Base-by-base conservation (phyloP, 2,888 invertebrate genomes). In the Aethes cnicana region DNA sequence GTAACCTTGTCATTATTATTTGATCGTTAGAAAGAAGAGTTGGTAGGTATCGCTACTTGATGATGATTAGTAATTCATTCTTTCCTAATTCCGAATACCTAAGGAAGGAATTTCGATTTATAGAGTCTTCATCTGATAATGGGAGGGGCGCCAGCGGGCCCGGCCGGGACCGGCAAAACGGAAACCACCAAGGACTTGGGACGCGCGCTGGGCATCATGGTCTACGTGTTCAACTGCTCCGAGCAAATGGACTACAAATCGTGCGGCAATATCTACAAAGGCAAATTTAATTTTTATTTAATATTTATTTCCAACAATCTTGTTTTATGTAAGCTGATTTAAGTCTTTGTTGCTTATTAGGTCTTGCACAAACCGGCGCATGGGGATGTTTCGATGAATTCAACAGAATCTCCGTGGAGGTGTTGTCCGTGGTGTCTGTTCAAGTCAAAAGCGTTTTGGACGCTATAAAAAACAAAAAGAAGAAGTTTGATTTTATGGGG, bases 321-420 rank as follows among this genome's bases (percentile, higher is more conserved):
- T n/a, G n/a, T n/a, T n/a, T n/a, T n/a, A n/a, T n/a, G n/a, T n/a
- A n/a, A n/a, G n/a, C n/a, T n/a, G n/a, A n/a, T n/a, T n/a, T n/a
- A n/a, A n/a, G n/a, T n/a, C n/a, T n/a, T n/a, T 20, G 5, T 9
- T 21, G 23, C 36, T 12, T 26, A 23, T 2, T 25, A 90, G 90
- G 97, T n/a, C 86, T 98, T 44, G 94, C 96, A 1, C 98, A 98
- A 87, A 97, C 97, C 11, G 98, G 98, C 0, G 96, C 97, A 6
- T 98, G 98, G 98, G 98, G 98, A 21, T 98, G 98, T 76, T 98
- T 98, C 77, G 98, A 98, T 74, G 98, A 98, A 80, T 98, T 98
- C 81, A 98, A 98, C 82, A 92, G 98, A 50, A 98, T 98, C 67
- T 95, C 97, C 0, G 95, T 98, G 1, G 98, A 98, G 84, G 98